Evolutionary conservation across 1,140 invertebrate genomes (phyloP).

Genomic region (Carposina sasakii): DNA sequence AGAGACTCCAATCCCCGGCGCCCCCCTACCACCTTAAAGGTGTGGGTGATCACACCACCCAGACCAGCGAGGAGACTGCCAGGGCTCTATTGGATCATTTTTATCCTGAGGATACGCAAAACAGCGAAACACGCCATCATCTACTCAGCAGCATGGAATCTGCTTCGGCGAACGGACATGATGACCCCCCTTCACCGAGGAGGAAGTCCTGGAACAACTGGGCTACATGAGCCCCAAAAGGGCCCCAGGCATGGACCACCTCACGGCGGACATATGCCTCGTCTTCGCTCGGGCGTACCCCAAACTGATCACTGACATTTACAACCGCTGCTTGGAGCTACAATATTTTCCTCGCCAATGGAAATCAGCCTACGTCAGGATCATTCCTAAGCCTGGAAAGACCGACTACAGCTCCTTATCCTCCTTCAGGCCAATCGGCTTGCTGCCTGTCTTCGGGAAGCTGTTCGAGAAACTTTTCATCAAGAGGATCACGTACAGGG

Average conservation of each 20-base stretch:
- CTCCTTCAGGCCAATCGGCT: conserved; percentile 11
- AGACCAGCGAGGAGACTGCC: conserved; percentile 14
- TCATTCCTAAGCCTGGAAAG: conserved; percentile 4
- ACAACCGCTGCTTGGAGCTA: conserved; percentile 4
- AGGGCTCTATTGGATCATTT: conserved; percentile 14
- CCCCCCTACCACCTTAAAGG: conserved; percentile 15
- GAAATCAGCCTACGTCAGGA: conserved; percentile 7
- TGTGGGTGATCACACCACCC: conserved; percentile 8
- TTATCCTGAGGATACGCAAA: conserved; percentile 21
- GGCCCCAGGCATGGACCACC: conserved; percentile 7
- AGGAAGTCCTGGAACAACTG: background rate
- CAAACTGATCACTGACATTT: background rate
- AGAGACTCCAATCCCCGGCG: background rate
- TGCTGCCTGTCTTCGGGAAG: conserved; percentile 25
- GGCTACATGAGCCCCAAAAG: conserved; percentile 1
- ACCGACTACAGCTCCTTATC: background rate
- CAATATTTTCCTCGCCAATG: conserved; percentile 2
- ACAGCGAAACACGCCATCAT: conserved; percentile 1
- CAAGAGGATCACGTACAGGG: conserved; percentile 10
- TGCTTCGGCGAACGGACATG: too few species aligned
- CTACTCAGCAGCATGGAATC: background rate
- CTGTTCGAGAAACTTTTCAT: conserved; percentile 22
- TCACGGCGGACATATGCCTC: conserved; percentile 7
- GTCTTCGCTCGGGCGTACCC: background rate
- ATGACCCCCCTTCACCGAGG: conserved; percentile 1